Evolutionary conservation across 1,140 invertebrate species (phyloP), one percentile per base, ranked within the genome.

Genomic region (Heliconius nattereri): DNA sequence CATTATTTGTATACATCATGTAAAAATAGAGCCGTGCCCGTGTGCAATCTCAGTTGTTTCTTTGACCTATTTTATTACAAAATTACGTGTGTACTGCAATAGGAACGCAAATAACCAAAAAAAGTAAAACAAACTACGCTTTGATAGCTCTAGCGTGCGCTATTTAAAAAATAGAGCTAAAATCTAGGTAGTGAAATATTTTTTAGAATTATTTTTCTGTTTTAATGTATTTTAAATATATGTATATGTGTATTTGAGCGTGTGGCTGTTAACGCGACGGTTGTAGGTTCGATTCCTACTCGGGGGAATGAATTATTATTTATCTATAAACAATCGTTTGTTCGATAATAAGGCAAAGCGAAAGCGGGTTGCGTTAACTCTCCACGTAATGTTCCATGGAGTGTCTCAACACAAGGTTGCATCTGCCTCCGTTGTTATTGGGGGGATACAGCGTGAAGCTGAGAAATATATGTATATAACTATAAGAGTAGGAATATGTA

Each of bases 71-170:
- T 81, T 81, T 73, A 73, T 72, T 19, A 66, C 71, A 76, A 71
- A 45, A 75, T 82, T 72, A 81, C 35, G 73, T 76, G 76, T 29
- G 71, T 66, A 66, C 60, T 66, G 60, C 60, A 66, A 66, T 78
- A 75, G 72, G 72, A 66, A 74, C 19, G 76, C 57, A 78, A 81
- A 81, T 81, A 72, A 49, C 54, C 71, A 57, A 77, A 77, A 35
- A 80, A 81, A 74, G 37, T 60, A 71, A 81, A 80, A 37, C 70
- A 66, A 81, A 77, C 75, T 73, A 74, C 32, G 72, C 79, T 81
- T 78, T 81, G 79, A 80, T 75, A 75, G 40, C 57, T 52, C 60
- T 75, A 23, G 78, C 78, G 71, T 57, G 78, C 23, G 57, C 54
- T 76, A 75, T 79, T 71, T 70, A 75, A 74, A n/a, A 79, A 70